Evolutionary conservation across 2,888 invertebrate genomes (phyloP), one percentile per base, ranked within the genome.

Genomic region (Polymixis lichenea): DNA sequence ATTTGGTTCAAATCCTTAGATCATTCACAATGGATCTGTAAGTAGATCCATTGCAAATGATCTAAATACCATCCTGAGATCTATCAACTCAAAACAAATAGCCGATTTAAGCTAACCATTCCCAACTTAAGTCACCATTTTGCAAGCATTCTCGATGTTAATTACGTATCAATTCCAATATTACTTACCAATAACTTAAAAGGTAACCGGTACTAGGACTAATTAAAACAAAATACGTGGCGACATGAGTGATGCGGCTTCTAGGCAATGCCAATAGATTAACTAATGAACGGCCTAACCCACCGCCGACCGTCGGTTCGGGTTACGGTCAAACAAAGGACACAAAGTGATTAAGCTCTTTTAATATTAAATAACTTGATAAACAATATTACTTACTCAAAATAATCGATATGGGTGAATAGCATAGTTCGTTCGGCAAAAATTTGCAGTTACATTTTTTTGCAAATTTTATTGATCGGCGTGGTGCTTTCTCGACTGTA

Each of bases 281-380:
- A 93, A 91, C 89, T 92, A 92, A 93, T 93, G 91, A 89, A 89
- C 71, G 85, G 84, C 89, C 89, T 80, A 66, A 84, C 88, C 90
- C 91, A 82, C 68, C 55, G 32, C 65, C 60, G 75, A 38, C 38
- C 38, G 55, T 5, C 67, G 76, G 55, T 4, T 88, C 75, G 53
- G 51, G 78, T 88, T 86, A 84, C 87, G 19, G 68, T 19, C 83
- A 82, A 86, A 87, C 84, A 80, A 60, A 73, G 75, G 67, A 64
- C 78, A 80, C 83, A 88, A 86, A 89, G 89, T 89, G 88, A 91
- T 91, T 91, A 91, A 89, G 82, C 84, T 79, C 72, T 84, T 72
- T 79, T 86, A 82, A 80, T 84, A 86, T 82, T 87, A 87, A 87
- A 78, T 85, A 86, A 76, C 83, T 74, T 78, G 58, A 67, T 62